These are phyloP conservation scores for Xiphydria camelus DNA, from an alignment of 2,888 invertebrate genomes.

Conservation along the genomic window DNA sequence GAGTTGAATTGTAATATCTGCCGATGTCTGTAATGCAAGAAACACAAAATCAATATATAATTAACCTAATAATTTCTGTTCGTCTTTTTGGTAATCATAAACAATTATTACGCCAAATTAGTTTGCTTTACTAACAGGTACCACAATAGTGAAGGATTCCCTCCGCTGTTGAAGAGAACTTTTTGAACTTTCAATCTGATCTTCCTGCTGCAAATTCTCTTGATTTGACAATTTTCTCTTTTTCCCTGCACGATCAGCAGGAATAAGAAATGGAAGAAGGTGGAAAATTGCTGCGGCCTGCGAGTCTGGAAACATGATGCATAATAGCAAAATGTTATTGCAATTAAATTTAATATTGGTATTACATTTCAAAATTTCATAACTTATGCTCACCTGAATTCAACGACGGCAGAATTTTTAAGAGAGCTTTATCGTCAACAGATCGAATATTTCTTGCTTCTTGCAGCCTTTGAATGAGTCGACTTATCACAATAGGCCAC, in stretches of 20 bases:
- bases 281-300: background rate
- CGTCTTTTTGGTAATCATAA: slow-evolving; percentile 2
- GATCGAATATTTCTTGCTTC: slow-evolving; percentile 1
- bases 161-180: background rate
- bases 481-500: background rate
- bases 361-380: background rate
- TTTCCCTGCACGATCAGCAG: slow-evolving; percentile 1
- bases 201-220: slow-evolving; percentile 1
- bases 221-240: background rate
- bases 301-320: background rate
- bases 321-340: background rate
- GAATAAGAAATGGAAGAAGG: slow-evolving; percentile 2
- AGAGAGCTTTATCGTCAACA: slow-evolving; percentile 4
- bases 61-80: background rate
- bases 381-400: background rate
- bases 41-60: background rate
- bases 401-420: background rate
- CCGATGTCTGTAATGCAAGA: too few species aligned
- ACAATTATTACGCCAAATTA: background rate
- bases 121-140: too few species aligned
- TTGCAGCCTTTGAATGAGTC: background rate
- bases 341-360: background rate
- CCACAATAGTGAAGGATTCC: too few species aligned
- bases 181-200: slow-evolving; percentile 3
- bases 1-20: too few species aligned